These are phyloP conservation scores for Gnathonemus echidnorhynchus DNA, from an alignment of 2,113 vertebrate species.

Conservation along the genomic window DNA sequence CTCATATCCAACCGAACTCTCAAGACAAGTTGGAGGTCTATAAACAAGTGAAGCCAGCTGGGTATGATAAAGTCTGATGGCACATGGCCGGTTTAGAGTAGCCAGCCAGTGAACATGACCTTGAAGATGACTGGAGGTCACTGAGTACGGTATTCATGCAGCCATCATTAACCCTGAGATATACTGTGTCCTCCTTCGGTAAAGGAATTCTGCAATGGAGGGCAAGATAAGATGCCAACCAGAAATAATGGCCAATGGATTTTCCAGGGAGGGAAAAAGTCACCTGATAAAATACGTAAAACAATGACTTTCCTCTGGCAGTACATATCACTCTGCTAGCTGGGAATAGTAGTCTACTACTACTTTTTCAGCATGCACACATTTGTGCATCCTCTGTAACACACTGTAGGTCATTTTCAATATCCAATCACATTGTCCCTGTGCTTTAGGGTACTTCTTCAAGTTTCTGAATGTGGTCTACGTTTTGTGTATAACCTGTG, in stretches of 20 bases:
- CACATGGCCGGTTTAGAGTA: neutral
- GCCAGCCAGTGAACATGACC: neutral
- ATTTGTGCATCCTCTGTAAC: neutral
- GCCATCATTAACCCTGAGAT: neutral
- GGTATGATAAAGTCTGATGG: neutral
- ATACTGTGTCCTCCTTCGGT: neutral
- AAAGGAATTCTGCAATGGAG: neutral
- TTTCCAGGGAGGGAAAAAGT: neutral
- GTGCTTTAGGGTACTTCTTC: neutral
- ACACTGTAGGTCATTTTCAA: neutral
- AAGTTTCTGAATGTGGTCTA: neutral
- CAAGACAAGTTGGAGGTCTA: neutral
- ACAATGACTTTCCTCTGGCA: neutral
- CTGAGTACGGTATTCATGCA: neutral
- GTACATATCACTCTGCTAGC: neutral
- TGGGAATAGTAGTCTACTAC: neutral
- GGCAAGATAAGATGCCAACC: slow-evolving; percentile 5
- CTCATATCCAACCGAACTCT: neutral
- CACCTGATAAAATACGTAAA: slow-evolving; percentile 15
- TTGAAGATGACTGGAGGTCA: neutral
- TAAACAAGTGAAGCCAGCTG: neutral
- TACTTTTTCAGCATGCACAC: neutral
- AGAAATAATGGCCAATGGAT: slow-evolving; percentile 1
- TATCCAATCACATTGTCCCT: neutral
- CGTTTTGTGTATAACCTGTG: neutral